Evolutionary conservation across 1,140 invertebrate genomes (phyloP), one percentile per base, ranked within the genome.

Genomic region (Drosophila virilis): DNA sequence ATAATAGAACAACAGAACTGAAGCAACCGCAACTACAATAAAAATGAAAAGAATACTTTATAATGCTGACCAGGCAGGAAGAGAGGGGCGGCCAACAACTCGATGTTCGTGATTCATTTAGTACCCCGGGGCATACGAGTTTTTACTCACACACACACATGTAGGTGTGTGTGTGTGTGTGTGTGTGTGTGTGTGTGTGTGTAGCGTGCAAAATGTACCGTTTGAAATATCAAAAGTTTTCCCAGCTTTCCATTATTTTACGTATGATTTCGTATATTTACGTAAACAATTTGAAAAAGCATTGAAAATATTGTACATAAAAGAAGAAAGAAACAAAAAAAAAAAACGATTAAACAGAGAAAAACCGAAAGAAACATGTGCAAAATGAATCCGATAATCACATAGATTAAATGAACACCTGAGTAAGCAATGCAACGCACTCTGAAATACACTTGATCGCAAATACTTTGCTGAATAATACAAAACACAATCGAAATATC

Each of bases 231-330:
- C 22, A 60, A 59, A 52, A 73, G 46, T 67, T 61, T 33, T 22
- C 42, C 55, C 60, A 45, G 55, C 66, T 48, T 58, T 77, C 50
- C 70, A 78, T 78, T 74, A 80, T 80, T 86, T 74, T 62, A 62
- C 52, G 38, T 64, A 40, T 37, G 46, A 50, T 59, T 55, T 40
- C 46, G 76, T 64, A 52, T 77, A 88, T 88, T 88, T 88, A 88
- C 79, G 79, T 79, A 88, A 86, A 86, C 75, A 86, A 73, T 82
- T 57, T 66, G 12, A 48, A 57, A 77, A 60, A 80, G 54, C 82
- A 76, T 76, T 78, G 67, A 80, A 80, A 80, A 80, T 72, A 74
- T 74, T 68, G 62, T 65, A 71, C 55, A 72, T 52, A 75, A 40
- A 45, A 17, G 17, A 17, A 17, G 17, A 52, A 58, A 37, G 51